Base-by-base conservation (phyloP, 2,113 vertebrate genomes). In the Desmodus rotundus region DNA sequence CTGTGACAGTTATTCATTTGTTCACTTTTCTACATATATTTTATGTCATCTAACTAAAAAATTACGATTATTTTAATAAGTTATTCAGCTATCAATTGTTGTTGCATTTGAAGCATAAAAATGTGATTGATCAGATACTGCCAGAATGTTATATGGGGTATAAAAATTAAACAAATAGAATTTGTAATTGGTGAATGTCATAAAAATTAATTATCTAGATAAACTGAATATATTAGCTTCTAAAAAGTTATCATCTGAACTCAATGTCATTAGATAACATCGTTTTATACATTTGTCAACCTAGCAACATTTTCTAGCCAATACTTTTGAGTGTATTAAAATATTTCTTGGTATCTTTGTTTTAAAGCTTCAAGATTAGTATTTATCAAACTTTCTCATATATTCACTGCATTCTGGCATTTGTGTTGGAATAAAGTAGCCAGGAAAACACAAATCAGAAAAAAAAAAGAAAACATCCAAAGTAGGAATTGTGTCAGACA, bases 91-190 rank as follows among this genome's bases (percentile, higher is more conserved):
- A 91, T 77, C 85, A 73, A 76, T 82, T 83, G 15, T 76, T 88
- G 2, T 65, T 92, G 13, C 43, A 86, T 43, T 73, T 92, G 81
- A 86, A 92, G 22, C 82, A 91, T 58, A 84, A 93, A 91, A 72
- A 31, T 95, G n/a, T 77, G 72, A 95, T 87, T 96, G 81, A 96
- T 96, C 70, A 85, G 33, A 86, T 92, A 47, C 33, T 95, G 16
- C 45, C 86, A 95, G 81, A 95, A 89, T 96, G 81, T 80, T 96
- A 94, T 54, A 92, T 86, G 78, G 50, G 8, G 10, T 73, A 96
- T 91, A 92, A 95, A 96, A 96, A 93, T 96, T 94, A 96, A 96
- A 97, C 73, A 96, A 96, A 95, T 89, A 95, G 52, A 96, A 96
- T 94, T 91, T 94, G 22, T 91, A 96, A 93, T 91, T 92, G 47